These are phyloP conservation scores for Heteractis magnifica DNA, from an alignment of 92 coral and sea anemone species.

Conservation along the genomic window DNA sequence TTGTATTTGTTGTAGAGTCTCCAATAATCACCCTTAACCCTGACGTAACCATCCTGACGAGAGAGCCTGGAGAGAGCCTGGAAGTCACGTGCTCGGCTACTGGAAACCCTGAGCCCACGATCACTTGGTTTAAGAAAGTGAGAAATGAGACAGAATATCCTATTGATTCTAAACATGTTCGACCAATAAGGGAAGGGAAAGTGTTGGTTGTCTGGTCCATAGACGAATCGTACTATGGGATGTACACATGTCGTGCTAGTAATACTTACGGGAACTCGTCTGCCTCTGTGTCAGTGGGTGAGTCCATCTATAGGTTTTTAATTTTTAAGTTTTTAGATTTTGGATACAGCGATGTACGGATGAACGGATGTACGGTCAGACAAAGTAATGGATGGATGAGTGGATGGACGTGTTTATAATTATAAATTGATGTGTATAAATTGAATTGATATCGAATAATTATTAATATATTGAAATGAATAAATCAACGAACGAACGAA, in stretches of 20 bases:
- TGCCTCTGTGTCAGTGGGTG: conserved; percentile 43
- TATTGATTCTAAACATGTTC: conserved; percentile 23
- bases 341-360: too few species aligned
- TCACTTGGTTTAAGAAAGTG: conserved; percentile 54
- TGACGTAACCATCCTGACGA: conserved; percentile 8
- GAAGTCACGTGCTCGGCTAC: conserved; percentile 53
- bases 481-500: too few species aligned
- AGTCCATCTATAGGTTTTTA: not conserved
- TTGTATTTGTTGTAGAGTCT: conserved; percentile 39
- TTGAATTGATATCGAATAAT: too few species aligned
- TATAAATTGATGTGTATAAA: too few species aligned
- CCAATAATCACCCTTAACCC: conserved; percentile 45
- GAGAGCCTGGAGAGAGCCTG: conserved; percentile 45
- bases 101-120: conserved; percentile 71
- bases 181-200: conserved; percentile 10
- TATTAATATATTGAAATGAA: too few species aligned
- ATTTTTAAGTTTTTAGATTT: too few species aligned
- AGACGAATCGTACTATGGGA: conserved; percentile 54
- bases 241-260: conserved; percentile 59
- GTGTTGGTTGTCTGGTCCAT: conserved; percentile 34
- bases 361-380: too few species aligned
- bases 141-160: conserved; percentile 26
- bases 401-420: too few species aligned
- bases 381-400: too few species aligned
- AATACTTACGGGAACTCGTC: conserved; percentile 61